phyloP scores from a whole-genome alignment of 1,140 invertebrate genomes.

The Ladona fulva region DNA sequence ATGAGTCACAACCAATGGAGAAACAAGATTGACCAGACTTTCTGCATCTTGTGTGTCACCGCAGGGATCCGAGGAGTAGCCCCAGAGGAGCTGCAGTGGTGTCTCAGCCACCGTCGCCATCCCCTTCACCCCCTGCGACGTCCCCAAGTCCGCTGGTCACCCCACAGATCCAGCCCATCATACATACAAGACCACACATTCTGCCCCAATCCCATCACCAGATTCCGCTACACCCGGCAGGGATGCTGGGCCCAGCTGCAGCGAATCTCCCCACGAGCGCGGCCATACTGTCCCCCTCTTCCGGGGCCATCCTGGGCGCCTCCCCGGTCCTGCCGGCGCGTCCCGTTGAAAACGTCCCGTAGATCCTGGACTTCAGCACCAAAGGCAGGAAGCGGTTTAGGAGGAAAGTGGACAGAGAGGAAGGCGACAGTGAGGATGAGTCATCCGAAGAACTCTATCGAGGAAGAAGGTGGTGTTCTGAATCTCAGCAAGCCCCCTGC shows the following conservation, averaged over 20 bases:
- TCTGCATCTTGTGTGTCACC: too few species aligned
- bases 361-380: constrained; percentile 71
- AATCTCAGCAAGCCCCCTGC: constrained; percentile 54
- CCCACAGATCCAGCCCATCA: too few species aligned
- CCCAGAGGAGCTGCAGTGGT: too few species aligned
- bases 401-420: constrained; percentile 23
- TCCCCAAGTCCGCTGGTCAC: too few species aligned
- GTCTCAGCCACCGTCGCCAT: too few species aligned
- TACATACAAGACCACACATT: too few species aligned
- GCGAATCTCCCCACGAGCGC: constrained; percentile 28
- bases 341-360: too few species aligned
- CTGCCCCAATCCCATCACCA: constrained; percentile 37
- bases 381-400: constrained; percentile 39
- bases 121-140: too few species aligned
- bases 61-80: too few species aligned
- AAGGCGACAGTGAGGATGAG: neutral
- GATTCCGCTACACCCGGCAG: constrained; percentile 38
- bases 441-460: constrained; percentile 28
- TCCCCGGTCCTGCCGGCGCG: constrained; percentile 32
- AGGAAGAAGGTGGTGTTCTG: constrained; percentile 51
- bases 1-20: too few species aligned
- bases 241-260: constrained; percentile 39
- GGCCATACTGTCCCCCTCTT: constrained; percentile 26
- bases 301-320: too few species aligned
- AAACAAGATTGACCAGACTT: too few species aligned